These are phyloP conservation scores for Carassius carassius DNA, from an alignment of 2,113 vertebrate species.

Conservation along the genomic window DNA sequence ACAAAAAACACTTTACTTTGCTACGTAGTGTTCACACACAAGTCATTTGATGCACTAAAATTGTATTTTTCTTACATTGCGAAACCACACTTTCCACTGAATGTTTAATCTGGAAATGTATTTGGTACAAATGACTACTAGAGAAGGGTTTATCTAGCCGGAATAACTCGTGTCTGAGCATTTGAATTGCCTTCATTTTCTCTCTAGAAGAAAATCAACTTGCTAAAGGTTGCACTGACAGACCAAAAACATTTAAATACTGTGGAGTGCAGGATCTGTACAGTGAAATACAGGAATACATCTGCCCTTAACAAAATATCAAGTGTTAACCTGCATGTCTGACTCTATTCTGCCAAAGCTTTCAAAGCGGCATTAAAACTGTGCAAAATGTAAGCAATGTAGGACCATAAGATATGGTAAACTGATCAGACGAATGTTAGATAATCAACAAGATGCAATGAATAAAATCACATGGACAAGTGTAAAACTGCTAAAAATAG, in stretches of 20 bases:
- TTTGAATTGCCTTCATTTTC: background rate
- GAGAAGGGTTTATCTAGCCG: background rate
- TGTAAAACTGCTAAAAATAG: background rate
- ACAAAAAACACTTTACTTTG: constrained; percentile 4
- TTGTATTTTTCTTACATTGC: background rate
- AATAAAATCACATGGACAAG: background rate
- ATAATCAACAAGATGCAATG: background rate
- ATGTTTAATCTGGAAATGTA: background rate
- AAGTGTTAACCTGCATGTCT: background rate
- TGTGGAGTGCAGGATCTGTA: background rate
- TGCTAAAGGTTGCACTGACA: background rate
- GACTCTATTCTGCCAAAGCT: constrained; percentile 3
- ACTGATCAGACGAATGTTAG: background rate
- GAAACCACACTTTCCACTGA: background rate
- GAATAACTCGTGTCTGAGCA: background rate
- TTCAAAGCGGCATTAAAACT: background rate
- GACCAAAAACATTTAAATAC: background rate
- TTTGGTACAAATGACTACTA: background rate
- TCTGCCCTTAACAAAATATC: background rate
- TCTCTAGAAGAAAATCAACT: background rate
- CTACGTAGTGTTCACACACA: background rate
- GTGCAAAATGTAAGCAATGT: constrained; percentile 11
- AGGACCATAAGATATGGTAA: background rate
- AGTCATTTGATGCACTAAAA: background rate
- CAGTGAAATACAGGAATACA: background rate